Base-by-base conservation (phyloP, 2,888 invertebrate species). In the Blomia tropicalis region DNA sequence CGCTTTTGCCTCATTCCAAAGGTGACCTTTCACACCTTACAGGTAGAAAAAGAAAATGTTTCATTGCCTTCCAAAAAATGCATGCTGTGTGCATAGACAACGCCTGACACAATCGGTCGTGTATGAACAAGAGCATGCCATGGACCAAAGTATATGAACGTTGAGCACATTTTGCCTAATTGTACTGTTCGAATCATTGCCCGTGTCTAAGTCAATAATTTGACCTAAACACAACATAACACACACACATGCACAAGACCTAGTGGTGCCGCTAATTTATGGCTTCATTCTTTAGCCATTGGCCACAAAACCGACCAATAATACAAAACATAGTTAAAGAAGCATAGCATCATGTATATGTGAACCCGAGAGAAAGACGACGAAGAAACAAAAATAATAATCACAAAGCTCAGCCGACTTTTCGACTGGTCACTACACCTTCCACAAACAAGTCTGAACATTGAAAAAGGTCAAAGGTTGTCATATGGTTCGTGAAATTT, bases 21-120 rank as follows among this genome's bases (percentile, higher is more conserved):
- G 51, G 14, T 47, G 51, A 47, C 51, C 51, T 47, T 47, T 47
- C 51, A 47, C 51, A 47, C 51, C 51, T 47, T 47, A 47, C 51
- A 47, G 23, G 36, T 36, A 36, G 36, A 36, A 11, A 17, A n/a
- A n/a, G n/a, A n/a, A n/a, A n/a, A n/a, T n/a, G n/a, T n/a, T n/a
- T n/a, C n/a, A n/a, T n/a, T n/a, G n/a, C n/a, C 14, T 14, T 41
- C 14, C 14, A 41, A n/a, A 41, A 41, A n/a, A 41, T 41, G 41
- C 41, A 14, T 41, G 7, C 36, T 11, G 36, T 7, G 7, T 36
- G 36, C 7, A 7, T 47, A 7, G 51, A 47, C 51, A 47, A 47
- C 51, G 51, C 51, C 51, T 47, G 7, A 47, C 23, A 47, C 51
- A 47, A 47, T 47, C 51, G 51, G 23, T n/a, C 5, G 51, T 47